Percentiles rank a stretch among this genome's conserved stretches.
These are phyloP conservation scores for Drosophila azteca DNA, from an alignment of 1,140 invertebrate species.

Conservation along the genomic window DNA sequence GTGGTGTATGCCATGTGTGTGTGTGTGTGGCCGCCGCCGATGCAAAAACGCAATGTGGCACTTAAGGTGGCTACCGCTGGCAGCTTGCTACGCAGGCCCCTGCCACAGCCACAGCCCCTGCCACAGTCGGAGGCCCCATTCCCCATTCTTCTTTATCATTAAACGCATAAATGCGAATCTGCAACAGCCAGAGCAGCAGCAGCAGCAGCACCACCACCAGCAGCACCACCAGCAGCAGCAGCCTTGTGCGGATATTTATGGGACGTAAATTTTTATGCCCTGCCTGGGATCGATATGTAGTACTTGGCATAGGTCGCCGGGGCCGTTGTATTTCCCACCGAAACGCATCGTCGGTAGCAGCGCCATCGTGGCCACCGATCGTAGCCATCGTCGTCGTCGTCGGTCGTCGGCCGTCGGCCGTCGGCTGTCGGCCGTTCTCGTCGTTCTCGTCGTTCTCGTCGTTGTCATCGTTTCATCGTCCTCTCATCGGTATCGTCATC, in stretches of 20 bases:
- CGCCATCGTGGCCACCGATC: constrained; percentile 43
- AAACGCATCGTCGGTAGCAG: constrained; percentile 77
- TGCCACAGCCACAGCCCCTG: constrained; percentile 7
- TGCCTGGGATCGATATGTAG: constrained; percentile 45
- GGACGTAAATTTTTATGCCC: constrained; percentile 79
- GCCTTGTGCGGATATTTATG: constrained; percentile 80
- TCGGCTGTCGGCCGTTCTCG: neutral
- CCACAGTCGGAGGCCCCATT: constrained; percentile 19
- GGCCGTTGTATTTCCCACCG: constrained; percentile 67
- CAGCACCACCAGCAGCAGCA: constrained; percentile 18
- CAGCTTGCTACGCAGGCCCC: constrained; percentile 62
- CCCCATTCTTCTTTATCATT: constrained; percentile 75
- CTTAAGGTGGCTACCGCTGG: constrained; percentile 74
- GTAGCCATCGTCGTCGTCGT: constrained; percentile 20
- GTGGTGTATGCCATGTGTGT: no score
- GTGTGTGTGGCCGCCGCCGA: constrained; percentile 47
- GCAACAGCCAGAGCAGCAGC: constrained; percentile 44
- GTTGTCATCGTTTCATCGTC: constrained; percentile 23
- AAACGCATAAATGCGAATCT: constrained; percentile 82
- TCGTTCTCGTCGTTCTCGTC: constrained; percentile 13
- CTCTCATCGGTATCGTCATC: constrained; percentile 36
- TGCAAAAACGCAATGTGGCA: constrained; percentile 72
- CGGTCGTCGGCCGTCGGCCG: no score
- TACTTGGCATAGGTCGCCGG: constrained; percentile 50
- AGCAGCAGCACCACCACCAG: no score